phyloP scores from a whole-genome alignment of 2,888 invertebrate genomes.

The Ochropacha duplaris region DNA sequence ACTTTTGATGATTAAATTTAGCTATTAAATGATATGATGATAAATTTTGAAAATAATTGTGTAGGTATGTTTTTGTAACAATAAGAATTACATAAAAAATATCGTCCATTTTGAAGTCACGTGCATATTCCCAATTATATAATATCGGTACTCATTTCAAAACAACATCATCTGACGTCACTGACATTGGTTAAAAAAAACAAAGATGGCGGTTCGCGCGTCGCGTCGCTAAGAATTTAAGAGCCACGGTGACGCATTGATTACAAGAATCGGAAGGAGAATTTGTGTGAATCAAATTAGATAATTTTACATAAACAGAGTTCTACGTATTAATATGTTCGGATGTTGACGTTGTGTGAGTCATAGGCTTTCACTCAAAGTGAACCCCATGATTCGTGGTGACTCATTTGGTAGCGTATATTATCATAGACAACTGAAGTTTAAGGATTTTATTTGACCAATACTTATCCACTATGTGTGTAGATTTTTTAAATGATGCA shows the following conservation, averaged over 20 bases:
- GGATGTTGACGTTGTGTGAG: slow-evolving; percentile 9
- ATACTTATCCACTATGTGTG: too few species aligned
- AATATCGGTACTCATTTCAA: too few species aligned
- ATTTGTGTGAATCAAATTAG: slow-evolving; percentile 30
- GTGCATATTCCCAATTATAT: too few species aligned
- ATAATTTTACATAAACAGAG: slow-evolving; percentile 6
- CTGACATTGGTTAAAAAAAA: slow-evolving; percentile 22
- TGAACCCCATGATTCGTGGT: background rate
- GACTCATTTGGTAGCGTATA: background rate
- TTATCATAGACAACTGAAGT: too few species aligned
- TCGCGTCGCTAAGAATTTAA: slow-evolving; percentile 17
- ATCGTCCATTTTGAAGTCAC: too few species aligned
- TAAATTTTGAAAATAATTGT: too few species aligned
- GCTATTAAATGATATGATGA: too few species aligned
- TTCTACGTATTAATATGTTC: slow-evolving; percentile 10
- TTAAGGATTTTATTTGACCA: too few species aligned
- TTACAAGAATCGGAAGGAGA: slow-evolving; percentile 26
- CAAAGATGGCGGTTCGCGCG: slow-evolving; percentile 20
- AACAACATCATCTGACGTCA: slow-evolving; percentile 15
- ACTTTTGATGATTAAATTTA: too few species aligned
- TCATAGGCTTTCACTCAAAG: slow-evolving; percentile 5
- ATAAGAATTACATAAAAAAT: too few species aligned
- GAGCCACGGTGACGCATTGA: slow-evolving; percentile 21
- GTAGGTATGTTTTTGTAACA: too few species aligned
- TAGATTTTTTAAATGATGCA: too few species aligned